Base-by-base conservation (phyloP, 2,888 invertebrate genomes). In the Aphodius sticticus region DNA sequence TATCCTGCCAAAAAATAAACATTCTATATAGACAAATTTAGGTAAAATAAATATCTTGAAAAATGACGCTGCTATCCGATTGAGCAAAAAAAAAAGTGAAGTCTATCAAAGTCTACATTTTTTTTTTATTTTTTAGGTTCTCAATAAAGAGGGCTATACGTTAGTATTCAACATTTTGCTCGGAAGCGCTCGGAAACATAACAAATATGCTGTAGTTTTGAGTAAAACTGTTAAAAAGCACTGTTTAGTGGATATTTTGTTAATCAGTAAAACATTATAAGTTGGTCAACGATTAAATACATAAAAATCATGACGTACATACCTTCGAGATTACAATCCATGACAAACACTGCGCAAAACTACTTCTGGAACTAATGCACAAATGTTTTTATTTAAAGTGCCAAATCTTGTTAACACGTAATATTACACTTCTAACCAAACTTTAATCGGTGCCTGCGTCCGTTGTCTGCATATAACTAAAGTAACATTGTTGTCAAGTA, bases 21-120 rank as follows among this genome's bases (percentile, higher is more conserved):
- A 53, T 53, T 53, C 53, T 53, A n/a, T n/a, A n/a, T n/a, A 53
- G 53, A 53, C 53, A 53, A 53, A 53, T 53, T 53, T 53, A 53
- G 53, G 4, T 53, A 53, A 53, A 53, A 53, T 53, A 53, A 53
- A 53, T 53, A 53, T 53, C 6, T 53, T 53, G 53, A 53, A 53
- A 53, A 53, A 53, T 53, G 53, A 53, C 53, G 53, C 53, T 53
- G 53, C 4, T 53, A 53, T 53, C 53, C 53, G 53, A 53, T 53
- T 53, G 53, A 53, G 4, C 53, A 53, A 53, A 53, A 53, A 53
- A 38, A 53, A 53, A 70, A 26, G 1, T 16, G 5, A 70, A 70
- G 26, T 74, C 36, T 53, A 53, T 53, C 53, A 53, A 53, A 53
- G 6, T 53, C 53, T 53, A 53, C 53, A 53, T 53, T 53, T 74